Evolutionary conservation across 2,888 invertebrate species (phyloP).

Genomic region (Epirrhoe tristata): DNA sequence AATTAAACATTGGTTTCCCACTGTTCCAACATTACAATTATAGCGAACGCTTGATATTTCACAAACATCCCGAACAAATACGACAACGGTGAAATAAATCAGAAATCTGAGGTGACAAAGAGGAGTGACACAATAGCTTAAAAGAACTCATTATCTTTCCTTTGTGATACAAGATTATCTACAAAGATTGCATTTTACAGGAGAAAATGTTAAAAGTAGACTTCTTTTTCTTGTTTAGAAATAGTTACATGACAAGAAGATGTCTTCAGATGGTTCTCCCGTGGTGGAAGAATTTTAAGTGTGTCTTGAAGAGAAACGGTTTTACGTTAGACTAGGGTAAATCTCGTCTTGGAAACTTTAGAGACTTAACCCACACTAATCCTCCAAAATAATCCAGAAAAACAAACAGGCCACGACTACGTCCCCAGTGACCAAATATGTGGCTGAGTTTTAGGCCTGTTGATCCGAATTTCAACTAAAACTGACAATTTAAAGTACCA

Average conservation of each 20-base stretch:
- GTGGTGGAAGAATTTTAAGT: too few relatives aligned
- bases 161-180: not conserved
- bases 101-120: constrained; percentile 11
- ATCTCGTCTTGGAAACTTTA: not conserved
- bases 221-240: not conserved
- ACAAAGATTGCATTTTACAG: not conserved
- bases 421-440: too few relatives aligned
- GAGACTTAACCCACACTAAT: not conserved
- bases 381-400: too few relatives aligned
- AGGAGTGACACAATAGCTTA: not conserved
- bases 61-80: not conserved
- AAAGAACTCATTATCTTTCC: constrained; percentile 4
- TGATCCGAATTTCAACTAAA: too few relatives aligned
- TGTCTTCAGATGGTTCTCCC: too few relatives aligned
- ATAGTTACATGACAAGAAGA: too few relatives aligned
- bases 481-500: too few relatives aligned
- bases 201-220: not conserved
- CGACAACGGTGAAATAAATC: constrained; percentile 6
- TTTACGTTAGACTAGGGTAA: not conserved
- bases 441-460: too few relatives aligned
- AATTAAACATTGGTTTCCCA: not conserved
- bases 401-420: too few relatives aligned
- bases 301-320: not conserved
- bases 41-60: not conserved
- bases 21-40: not conserved